A percentile compares a stretch with the other conserved stretches of the same genome.
Conservation (phyloP, 1,140 invertebrate species). For the Conus ventricosus region DNA sequence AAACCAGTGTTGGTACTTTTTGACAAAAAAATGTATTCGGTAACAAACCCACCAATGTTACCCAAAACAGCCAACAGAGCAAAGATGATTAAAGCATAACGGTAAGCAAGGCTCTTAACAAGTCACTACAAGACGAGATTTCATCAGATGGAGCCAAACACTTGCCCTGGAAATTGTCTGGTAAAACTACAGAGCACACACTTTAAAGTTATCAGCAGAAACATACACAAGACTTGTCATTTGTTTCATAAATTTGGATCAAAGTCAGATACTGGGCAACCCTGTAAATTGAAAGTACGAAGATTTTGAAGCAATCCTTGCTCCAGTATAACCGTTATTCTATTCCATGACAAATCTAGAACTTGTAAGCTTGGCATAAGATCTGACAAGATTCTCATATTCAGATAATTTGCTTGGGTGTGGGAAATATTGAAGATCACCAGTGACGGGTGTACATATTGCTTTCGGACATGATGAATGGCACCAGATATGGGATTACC, state of each 20-base stretch:
- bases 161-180: neutral
- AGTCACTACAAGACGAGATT: slow-evolving; percentile 55
- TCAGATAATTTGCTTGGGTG: too few relatives aligned
- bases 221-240: too few relatives aligned
- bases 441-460: too few relatives aligned
- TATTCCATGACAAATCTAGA: too few relatives aligned
- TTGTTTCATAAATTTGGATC: too few relatives aligned
- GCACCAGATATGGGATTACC: neutral
- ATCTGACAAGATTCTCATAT: too few relatives aligned
- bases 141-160: slow-evolving; percentile 35
- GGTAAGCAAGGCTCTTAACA: slow-evolving; percentile 43
- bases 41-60: slow-evolving; percentile 54
- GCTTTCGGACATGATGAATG: too few relatives aligned
- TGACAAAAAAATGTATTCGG: slow-evolving; percentile 35
- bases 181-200: slow-evolving; percentile 46
- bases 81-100: slow-evolving; percentile 45
- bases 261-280: too few relatives aligned
- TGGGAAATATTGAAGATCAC: neutral
- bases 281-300: too few relatives aligned
- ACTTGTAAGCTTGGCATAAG: too few relatives aligned
- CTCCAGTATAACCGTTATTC: too few relatives aligned
- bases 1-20: slow-evolving; percentile 40
- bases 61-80: slow-evolving; percentile 46
- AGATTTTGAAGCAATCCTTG: too few relatives aligned
- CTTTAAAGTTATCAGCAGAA: slow-evolving; percentile 40